Conservation (phyloP, 2,888 invertebrate genomes). For the Xylota segnis region DNA sequence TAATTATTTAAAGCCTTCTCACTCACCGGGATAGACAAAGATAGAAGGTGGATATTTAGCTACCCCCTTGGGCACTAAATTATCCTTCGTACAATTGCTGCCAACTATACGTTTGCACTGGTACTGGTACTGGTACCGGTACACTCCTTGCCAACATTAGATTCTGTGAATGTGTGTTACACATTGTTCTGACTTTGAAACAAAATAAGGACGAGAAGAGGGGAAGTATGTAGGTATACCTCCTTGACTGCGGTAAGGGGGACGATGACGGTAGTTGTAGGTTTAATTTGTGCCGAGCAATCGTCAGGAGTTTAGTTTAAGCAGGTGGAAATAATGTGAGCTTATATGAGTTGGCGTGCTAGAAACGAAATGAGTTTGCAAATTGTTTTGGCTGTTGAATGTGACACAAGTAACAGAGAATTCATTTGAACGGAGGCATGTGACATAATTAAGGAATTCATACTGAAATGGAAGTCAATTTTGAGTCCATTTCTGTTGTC, state of each 20-base stretch:
- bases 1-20: conserved; percentile 68
- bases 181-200: conserved; percentile 61
- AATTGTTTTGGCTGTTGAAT: conserved; percentile 64
- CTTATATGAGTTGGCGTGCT: conserved; percentile 47
- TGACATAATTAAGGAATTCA: conserved; percentile 30
- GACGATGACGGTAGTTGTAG: conserved; percentile 23
- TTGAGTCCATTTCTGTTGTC: background rate
- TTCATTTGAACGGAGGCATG: background rate
- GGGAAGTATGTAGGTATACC: background rate
- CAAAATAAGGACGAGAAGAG: background rate
- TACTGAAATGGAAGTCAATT: conserved; percentile 16
- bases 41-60: conserved; percentile 40
- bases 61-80: conserved; percentile 63
- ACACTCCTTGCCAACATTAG: conserved; percentile 26
- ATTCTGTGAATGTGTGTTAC: conserved; percentile 9
- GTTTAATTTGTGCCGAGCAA: conserved; percentile 58
- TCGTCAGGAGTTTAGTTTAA: conserved; percentile 62
- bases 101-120: conserved; percentile 13
- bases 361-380: conserved; percentile 63
- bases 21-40: background rate
- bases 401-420: conserved; percentile 44
- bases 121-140: background rate
- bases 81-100: conserved; percentile 67
- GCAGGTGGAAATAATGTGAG: conserved; percentile 69
- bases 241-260: background rate